Base-by-base conservation (phyloP, 2,888 invertebrate species). In the Apodemia mormo region DNA sequence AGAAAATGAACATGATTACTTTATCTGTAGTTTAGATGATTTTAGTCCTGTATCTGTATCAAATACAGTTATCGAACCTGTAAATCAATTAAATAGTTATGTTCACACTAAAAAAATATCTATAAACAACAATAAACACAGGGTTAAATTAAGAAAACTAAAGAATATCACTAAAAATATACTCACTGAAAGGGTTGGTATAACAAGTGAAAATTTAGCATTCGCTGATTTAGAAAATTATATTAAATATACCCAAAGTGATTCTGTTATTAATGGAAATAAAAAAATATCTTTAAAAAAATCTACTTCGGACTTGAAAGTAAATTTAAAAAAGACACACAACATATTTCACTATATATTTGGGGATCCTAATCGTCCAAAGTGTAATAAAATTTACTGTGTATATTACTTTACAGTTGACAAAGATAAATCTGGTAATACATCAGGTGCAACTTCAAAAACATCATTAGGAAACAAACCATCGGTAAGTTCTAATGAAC, bases 371-470 rank as follows among this genome's bases (percentile, higher is more conserved):
- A 74, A 72, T 33, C 80, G 78, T 12, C 76, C 78, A 12, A 82
- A 80, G 70, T 80, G 81, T 4, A 85, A 85, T 69, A 78, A 81
- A 75, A 81, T 87, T 14, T 90, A 88, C 73, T 88, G 79, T 74
- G 89, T 92, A 1, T 83, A 83, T 52, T 92, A 90, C 78, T 87
- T 86, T 76, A 89, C 87, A 40, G 85, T 91, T 49, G 80, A 86
- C 76, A 85, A 82, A 58, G 80, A 83, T 65, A 66, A 67, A 58
- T 71, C 76, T 3, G 71, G 71, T 37, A 68, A 49, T 65, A 68
- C 79, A 2, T 70, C 74, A 4, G 75, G 76, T 68, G 68, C 67
- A 29, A 69, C 73, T 33, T 70, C 72, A 9, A 78, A 79, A 64
- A 69, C 37, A 9, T 68, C 73, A 58, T 12, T 30, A 30, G 78